Conservation (phyloP, 2,797 vertebrate species). For the Myotis planiceps region DNA sequence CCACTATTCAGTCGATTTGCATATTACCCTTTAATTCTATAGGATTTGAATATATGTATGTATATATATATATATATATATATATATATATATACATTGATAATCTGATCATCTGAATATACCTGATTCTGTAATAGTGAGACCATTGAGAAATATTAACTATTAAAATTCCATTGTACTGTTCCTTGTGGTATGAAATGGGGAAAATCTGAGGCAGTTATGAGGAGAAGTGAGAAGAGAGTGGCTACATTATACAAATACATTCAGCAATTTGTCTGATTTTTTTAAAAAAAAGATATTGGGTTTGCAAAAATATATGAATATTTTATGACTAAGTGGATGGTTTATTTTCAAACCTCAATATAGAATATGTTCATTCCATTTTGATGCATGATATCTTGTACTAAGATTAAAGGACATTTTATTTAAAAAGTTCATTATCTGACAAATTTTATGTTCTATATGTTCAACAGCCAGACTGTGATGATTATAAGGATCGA, state of each 20-base stretch:
- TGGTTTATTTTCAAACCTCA: background rate
- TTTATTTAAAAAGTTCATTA: background rate
- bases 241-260: background rate
- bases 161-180: too few species aligned
- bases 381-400: background rate
- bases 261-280: background rate
- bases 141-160: background rate
- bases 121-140: background rate
- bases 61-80: too few species aligned
- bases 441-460: background rate
- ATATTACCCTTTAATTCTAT: too few species aligned
- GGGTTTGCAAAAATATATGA: background rate
- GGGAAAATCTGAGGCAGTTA: background rate
- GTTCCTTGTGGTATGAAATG: background rate
- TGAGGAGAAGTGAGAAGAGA: background rate
- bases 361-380: background rate
- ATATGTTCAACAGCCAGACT: background rate
- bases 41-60: too few species aligned
- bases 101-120: background rate
- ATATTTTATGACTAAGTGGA: background rate
- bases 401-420: background rate
- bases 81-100: too few species aligned
- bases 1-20: too few species aligned
- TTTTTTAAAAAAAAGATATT: background rate
- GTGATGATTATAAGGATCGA: accelerated